Percentiles rank a stretch among this genome's conserved stretches.
These are phyloP conservation scores for Salticus scenicus DNA, from an alignment of 2,888 invertebrate genomes.

Conservation along the genomic window DNA sequence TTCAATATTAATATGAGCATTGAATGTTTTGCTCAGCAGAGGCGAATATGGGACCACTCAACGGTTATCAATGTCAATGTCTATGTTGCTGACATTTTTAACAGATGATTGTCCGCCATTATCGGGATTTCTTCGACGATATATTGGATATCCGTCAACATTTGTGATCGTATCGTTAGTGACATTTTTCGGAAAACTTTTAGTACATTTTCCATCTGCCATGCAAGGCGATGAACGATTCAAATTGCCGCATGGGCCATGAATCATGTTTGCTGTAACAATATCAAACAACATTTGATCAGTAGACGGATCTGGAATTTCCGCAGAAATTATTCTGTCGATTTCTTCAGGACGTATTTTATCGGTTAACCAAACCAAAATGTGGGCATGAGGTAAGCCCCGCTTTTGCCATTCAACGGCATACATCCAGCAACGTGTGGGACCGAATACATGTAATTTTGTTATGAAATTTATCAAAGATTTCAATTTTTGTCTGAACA, in stretches of 20 bases:
- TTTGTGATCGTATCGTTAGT: not conserved
- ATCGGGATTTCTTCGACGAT: slow-evolving; percentile 30
- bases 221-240: slow-evolving; percentile 10
- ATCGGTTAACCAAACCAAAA: not conserved
- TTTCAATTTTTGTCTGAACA: slow-evolving; percentile 30
- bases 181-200: not conserved
- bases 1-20: no score
- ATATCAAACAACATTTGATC: slow-evolving; percentile 1
- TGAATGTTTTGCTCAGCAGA: no score
- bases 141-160: slow-evolving; percentile 52
- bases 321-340: not conserved
- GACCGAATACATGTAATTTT: slow-evolving; percentile 21
- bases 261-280: slow-evolving; percentile 13
- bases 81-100: slow-evolving; percentile 24
- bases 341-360: not conserved
- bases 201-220: slow-evolving; percentile 13
- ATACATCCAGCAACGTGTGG: slow-evolving; percentile 13
- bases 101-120: slow-evolving; percentile 34
- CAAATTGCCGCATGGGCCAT: not conserved
- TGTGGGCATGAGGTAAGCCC: slow-evolving; percentile 10
- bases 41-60: no score
- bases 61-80: slow-evolving; percentile 71
- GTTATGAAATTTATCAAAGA: slow-evolving; percentile 27
- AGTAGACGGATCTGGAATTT: not conserved
- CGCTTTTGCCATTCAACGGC: slow-evolving; percentile 7